Base-by-base conservation (phyloP, 2,888 invertebrate species). In the Coenonympha arcania region DNA sequence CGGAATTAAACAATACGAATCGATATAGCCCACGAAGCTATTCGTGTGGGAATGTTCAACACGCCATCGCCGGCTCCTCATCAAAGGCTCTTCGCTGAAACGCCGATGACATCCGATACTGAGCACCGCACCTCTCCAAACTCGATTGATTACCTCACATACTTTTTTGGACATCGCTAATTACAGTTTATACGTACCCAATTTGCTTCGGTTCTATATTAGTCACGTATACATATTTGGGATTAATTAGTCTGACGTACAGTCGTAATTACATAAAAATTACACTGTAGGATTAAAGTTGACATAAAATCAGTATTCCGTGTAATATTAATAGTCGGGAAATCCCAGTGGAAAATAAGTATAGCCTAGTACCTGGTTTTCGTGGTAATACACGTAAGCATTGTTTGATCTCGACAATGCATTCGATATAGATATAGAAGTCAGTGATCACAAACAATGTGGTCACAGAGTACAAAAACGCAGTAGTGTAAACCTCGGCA, bases 31-130 rank as follows among this genome's bases (percentile, higher is more conserved):
- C 62, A 64, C 61, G 61, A 60, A 68, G 66, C 66, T 54, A 55
- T 56, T 73, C 85, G 85, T 85, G 85, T 79, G 77, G 69, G 81
- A 82, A 85, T 85, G 80, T 71, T 66, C 72, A 83, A 84, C 84
- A 82, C 61, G 65, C 58, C 61, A 53, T 69, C 69, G 81, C 65
- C 84, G 84, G 84, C 74, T 56, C 62, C 58, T 63, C 62, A 64
- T 81, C 82, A 84, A 85, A 82, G 66, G 65, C 68, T 37, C 36
- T 82, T 80, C 82, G 72, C 71, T 78, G 84, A 80, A 84, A 67
- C 63, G 59, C 60, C 68, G 67, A 63, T 71, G 78, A 68, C 77
- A 82, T 75, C 58, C 63, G 76, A 80, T 76, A 79, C 73, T 59
- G 57, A 63, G 54, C 56, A 44, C 50, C 58, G 62, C 64, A 63